Percentiles rank a stretch among this genome's conserved stretches.
Evolutionary conservation across 2,113 vertebrate genomes (phyloP).

Genomic region (Pogonocichla stellata): DNA sequence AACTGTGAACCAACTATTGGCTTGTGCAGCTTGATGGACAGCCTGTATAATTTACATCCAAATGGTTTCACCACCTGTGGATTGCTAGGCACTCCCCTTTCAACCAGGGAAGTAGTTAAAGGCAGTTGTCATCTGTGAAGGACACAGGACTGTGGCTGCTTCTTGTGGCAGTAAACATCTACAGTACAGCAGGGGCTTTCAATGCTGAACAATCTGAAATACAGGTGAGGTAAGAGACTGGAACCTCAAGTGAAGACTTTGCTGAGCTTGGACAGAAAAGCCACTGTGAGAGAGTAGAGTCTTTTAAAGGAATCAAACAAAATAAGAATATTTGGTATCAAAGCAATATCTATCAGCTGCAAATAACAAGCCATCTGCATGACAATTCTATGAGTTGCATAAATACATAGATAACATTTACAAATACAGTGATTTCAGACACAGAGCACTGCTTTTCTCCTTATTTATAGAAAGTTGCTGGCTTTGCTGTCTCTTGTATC

Average conservation of each 20-base stretch:
- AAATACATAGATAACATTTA: neutral
- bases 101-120: neutral
- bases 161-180: neutral
- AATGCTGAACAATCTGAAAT: neutral
- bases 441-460: neutral
- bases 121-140: neutral
- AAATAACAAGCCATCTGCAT: neutral
- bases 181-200: neutral
- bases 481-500: neutral
- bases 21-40: neutral
- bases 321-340: neutral
- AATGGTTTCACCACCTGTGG: neutral
- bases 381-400: neutral
- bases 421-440: neutral
- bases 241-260: neutral
- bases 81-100: neutral
- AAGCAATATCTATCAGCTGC: neutral
- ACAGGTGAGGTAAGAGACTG: neutral
- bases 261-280: neutral
- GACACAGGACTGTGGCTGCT: neutral
- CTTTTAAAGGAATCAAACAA: neutral
- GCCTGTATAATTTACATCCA: neutral
- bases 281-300: neutral
- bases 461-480: neutral
- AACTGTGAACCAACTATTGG: neutral